Evolutionary conservation across 2,797 vertebrate species (phyloP).

Genomic region (Rhabdomys pumilio): DNA sequence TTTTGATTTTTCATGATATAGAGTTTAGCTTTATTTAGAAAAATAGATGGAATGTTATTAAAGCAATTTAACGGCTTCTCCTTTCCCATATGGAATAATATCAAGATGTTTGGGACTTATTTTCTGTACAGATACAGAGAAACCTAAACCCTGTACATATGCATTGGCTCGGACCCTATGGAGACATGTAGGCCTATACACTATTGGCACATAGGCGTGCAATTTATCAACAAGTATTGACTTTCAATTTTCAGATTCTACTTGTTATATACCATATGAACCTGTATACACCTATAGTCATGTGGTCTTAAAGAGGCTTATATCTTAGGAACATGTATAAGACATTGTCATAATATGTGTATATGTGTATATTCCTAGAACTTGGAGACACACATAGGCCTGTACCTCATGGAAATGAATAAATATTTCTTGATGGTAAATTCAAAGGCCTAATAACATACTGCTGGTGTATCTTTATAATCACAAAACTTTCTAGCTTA

Average conservation of each 20-base stretch:
- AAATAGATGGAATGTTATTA: background rate
- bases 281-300: background rate
- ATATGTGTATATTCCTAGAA: background rate
- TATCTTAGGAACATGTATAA: background rate
- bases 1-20: background rate
- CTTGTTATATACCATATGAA: background rate
- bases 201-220: background rate
- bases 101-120: background rate
- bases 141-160: background rate
- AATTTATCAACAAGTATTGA: background rate
- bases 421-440: background rate
- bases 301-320: background rate
- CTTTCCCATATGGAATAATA: background rate
- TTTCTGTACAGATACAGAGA: background rate
- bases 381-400: background rate
- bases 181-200: background rate
- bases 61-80: background rate
- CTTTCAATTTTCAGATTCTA: constrained; percentile 5
- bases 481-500: constrained; percentile 14
- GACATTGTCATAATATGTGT: background rate
- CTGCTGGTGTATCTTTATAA: background rate
- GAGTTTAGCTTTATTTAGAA: constrained; percentile 5
- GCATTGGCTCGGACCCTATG: background rate
- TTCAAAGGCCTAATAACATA: background rate
- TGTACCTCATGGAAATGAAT: background rate